phyloP scores from a whole-genome alignment of 2,797 vertebrate species.

The Anolis apletophallus region DNA sequence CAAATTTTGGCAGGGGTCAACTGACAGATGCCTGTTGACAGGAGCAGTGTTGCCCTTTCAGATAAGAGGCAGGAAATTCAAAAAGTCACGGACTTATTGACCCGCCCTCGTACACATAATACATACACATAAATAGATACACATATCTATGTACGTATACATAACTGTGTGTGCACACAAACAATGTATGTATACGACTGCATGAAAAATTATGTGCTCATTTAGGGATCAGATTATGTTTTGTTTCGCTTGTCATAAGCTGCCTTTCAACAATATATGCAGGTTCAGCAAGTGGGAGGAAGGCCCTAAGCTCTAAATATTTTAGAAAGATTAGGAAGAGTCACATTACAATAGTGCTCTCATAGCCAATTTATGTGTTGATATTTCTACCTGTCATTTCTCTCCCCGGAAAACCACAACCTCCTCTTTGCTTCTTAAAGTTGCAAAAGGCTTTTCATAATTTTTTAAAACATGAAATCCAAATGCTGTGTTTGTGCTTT shows the following conservation, averaged over 20 bases:
- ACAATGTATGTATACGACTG: not conserved
- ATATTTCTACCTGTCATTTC: not conserved
- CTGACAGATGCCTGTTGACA: too few species aligned
- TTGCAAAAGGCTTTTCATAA: not conserved
- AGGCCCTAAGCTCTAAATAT: not conserved
- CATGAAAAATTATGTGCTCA: too few species aligned
- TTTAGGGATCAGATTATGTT: not conserved
- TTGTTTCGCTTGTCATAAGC: not conserved
- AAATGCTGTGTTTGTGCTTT: not conserved
- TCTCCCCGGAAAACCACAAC: slow-evolving; percentile 50
- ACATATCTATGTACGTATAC: not conserved
- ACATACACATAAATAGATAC: not conserved
- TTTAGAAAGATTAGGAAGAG: not conserved
- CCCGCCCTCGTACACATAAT: too few species aligned
- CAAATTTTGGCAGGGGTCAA: too few species aligned
- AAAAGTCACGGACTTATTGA: too few species aligned
- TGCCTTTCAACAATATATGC: not conserved
- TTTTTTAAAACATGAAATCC: not conserved
- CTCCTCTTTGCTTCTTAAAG: slow-evolving; percentile 55
- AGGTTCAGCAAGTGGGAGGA: not conserved
- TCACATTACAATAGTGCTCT: too few species aligned
- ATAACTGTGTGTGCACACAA: not conserved
- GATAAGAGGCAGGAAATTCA: too few species aligned
- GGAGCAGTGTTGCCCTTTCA: too few species aligned
- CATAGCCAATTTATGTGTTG: not conserved